Percentiles rank a stretch among this genome's conserved stretches.
Conservation (phyloP, 1,140 invertebrate genomes). For the Panulirus ornatus region DNA sequence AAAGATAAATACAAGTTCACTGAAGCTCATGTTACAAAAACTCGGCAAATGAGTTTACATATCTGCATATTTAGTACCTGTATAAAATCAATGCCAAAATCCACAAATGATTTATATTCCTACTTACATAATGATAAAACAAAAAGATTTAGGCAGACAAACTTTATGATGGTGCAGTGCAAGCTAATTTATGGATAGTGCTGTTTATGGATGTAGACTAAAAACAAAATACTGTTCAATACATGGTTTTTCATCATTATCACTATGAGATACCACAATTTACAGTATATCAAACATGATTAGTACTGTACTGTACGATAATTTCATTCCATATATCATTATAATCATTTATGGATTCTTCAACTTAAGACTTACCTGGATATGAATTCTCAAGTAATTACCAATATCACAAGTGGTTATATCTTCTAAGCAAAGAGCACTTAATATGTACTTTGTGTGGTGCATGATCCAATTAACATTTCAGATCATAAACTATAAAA, state of each 20-base stretch:
- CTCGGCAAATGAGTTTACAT: too few relatives aligned
- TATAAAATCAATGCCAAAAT: too few relatives aligned
- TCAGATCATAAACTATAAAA: background rate
- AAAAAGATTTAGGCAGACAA: too few relatives aligned
- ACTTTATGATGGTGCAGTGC: too few relatives aligned
- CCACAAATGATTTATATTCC: too few relatives aligned
- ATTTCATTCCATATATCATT: background rate
- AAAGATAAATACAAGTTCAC: too few relatives aligned
- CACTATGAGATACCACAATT: background rate
- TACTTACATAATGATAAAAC: too few relatives aligned
- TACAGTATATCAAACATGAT: background rate
- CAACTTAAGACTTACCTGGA: background rate
- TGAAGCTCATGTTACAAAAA: too few relatives aligned
- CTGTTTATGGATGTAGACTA: background rate
- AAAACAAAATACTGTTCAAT: background rate
- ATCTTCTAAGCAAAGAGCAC: conserved; percentile 2
- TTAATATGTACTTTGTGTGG: background rate
- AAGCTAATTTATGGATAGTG: background rate
- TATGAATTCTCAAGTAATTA: background rate
- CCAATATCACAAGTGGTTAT: background rate
- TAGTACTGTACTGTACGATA: too few relatives aligned
- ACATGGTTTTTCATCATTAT: background rate
- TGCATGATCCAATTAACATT: background rate
- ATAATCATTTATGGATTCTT: background rate
- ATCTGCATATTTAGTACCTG: too few relatives aligned